Evolutionary conservation across 2,797 vertebrate genomes (phyloP).

Genomic region (Lindbergichthys nudifrons): DNA sequence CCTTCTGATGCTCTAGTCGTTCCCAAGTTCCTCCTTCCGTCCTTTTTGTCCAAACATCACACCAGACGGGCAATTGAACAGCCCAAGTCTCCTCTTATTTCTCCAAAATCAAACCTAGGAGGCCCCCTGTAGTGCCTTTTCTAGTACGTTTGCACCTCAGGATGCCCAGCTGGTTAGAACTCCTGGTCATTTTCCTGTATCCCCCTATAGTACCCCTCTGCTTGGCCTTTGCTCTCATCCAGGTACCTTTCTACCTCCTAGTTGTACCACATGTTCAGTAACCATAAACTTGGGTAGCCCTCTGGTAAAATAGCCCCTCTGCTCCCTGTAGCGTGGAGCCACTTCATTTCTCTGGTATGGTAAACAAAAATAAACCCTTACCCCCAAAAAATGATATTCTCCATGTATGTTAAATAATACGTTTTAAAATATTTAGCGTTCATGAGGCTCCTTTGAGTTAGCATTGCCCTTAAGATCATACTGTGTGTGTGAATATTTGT

Average conservation of each 20-base stretch:
- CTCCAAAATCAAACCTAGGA: too few species aligned
- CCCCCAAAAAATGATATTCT: not conserved
- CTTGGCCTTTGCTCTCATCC: not conserved
- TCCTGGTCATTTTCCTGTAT: not conserved
- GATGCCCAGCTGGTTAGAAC: not conserved
- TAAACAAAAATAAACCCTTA: not conserved
- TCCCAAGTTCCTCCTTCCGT: not conserved
- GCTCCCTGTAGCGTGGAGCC: not conserved
- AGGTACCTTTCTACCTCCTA: not conserved
- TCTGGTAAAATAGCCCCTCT: not conserved
- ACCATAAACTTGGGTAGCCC: not conserved
- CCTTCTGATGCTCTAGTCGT: not conserved
- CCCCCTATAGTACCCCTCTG: not conserved
- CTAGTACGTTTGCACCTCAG: not conserved
- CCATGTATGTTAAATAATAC: conserved; percentile 1
- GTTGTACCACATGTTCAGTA: not conserved
- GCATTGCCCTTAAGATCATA: conserved; percentile 16
- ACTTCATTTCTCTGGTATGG: not conserved
- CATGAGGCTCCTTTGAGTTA: not conserved
- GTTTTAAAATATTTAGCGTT: conserved; percentile 7
- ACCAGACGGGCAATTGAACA: not conserved
- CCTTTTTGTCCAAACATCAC: not conserved
- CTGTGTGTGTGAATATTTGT: conserved; percentile 40
- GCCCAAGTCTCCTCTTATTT: not conserved
- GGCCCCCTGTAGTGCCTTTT: not conserved